Conservation (phyloP, 2,888 invertebrate genomes). For the Amphipoea oculea region DNA sequence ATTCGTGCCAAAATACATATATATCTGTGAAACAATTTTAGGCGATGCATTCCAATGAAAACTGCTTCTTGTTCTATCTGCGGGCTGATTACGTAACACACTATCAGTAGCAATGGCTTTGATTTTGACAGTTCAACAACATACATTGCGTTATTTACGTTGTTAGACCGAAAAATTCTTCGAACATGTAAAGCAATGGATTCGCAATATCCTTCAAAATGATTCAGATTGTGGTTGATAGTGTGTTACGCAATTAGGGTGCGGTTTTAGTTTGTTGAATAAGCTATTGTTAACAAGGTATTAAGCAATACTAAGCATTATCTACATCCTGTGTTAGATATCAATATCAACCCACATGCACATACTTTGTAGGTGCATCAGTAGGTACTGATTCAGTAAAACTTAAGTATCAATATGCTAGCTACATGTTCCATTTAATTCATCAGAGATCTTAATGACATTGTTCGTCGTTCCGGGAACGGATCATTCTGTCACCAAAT, state of each 20-base stretch:
- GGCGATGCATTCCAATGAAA: not conserved
- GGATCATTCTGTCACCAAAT: conserved; percentile 5
- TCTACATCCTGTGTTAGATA: conserved; percentile 4
- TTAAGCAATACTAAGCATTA: conserved; percentile 2
- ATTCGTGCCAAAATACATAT: not conserved
- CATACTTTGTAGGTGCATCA: conserved; percentile 12
- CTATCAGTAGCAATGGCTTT: too few relatives aligned
- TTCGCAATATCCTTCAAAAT: too few relatives aligned
- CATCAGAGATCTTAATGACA: not conserved
- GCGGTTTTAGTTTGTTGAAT: too few relatives aligned
- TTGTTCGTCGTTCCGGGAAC: conserved; percentile 10
- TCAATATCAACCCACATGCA: not conserved
- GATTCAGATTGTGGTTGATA: too few relatives aligned
- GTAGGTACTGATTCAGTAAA: not conserved
- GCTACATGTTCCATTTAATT: not conserved
- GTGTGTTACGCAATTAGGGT: too few relatives aligned
- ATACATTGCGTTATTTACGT: too few relatives aligned
- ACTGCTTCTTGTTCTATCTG: not conserved
- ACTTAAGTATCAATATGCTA: not conserved
- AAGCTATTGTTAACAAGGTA: not conserved
- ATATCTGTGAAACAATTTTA: not conserved
- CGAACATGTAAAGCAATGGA: too few relatives aligned
- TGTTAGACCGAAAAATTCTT: too few relatives aligned
- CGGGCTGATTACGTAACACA: too few relatives aligned
- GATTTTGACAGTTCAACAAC: too few relatives aligned